Base-by-base conservation (phyloP, 2,797 vertebrate genomes). In the Ptychobarbus kaznakovi region DNA sequence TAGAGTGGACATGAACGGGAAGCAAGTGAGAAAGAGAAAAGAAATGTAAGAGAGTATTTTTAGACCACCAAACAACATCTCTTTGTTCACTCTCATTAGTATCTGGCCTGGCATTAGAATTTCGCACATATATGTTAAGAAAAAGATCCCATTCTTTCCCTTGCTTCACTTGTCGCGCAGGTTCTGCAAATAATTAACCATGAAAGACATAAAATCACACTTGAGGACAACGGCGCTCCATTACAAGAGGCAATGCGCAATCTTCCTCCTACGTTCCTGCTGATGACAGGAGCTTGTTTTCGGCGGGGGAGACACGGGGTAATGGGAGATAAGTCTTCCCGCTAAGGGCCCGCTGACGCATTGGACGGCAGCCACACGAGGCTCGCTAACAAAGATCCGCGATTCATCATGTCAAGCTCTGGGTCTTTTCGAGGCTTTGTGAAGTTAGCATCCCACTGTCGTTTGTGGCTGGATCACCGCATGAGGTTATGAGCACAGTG, bases 261-360 rank as follows among this genome's bases (percentile, higher is more conserved):
- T 69, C 44, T 25, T 63, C 83, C 72, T 53, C 87, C 85, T 80
- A 86, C 81, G 40, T 80, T 66, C 70, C 58, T 44, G 61, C 25
- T 3, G 80, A 77, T 77, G 66, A 65, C 80, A 69, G 25, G 83
- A 87, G 51, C 66, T 58, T 80, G 80, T 75, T 68, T 82, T 83
- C 75, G 22, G 87, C 83, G 70, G 89, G 83, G 80, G 87, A 79
- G 70, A 69, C 32, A 15, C 38, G 18, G 49, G 80, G 81, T 79
- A 79, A 84, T 72, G 76, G 25, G 78, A 88, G 86, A 86, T 84
- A 86, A 84, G 74, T 46, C 77, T 80, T 73, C 65, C 58, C 65
- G 35, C 76, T 74, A 75, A 11, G 65, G 84, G 81, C 80, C 80
- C n/a, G 49, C 78, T 82, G 81, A 86, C 16, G 56, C 51, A 4